Evolutionary conservation across 2,888 invertebrate species (phyloP).

Genomic region (Spisula subtruncata): DNA sequence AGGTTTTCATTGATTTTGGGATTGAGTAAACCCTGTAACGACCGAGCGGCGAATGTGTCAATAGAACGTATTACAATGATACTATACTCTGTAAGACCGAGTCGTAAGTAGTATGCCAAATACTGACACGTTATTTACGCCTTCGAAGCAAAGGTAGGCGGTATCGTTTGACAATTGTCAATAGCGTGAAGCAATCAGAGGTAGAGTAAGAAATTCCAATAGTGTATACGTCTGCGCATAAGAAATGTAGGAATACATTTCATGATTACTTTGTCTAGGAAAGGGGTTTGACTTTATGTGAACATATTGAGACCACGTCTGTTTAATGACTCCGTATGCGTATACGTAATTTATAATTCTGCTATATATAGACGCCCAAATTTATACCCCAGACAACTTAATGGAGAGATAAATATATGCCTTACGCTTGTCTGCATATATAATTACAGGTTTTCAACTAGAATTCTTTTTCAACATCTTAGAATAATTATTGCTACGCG

Average conservation of each 20-base stretch:
- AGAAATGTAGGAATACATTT: background rate
- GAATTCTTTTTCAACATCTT: background rate
- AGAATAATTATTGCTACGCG: no score
- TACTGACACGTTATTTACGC: background rate
- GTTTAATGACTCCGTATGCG: background rate
- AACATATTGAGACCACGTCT: background rate
- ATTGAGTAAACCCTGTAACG: background rate
- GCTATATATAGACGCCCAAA: background rate
- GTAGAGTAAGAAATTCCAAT: constrained; percentile 18
- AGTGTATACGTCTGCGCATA: background rate
- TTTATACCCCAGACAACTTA: background rate
- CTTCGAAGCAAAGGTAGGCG: constrained; percentile 15
- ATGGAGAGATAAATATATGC: background rate
- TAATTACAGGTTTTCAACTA: background rate
- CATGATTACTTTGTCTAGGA: no score
- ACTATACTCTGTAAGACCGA: background rate
- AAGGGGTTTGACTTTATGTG: background rate
- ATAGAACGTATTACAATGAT: background rate
- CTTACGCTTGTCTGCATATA: background rate
- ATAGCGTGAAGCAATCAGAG: background rate
- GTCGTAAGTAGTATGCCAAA: constrained; percentile 1
- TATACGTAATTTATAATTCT: background rate
- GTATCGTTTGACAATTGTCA: constrained; percentile 15
- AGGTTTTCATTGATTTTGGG: no score
- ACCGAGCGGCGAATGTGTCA: background rate